These are phyloP conservation scores for Peromyscus leucopus DNA, from an alignment of 2,113 vertebrate species.

Conservation along the genomic window DNA sequence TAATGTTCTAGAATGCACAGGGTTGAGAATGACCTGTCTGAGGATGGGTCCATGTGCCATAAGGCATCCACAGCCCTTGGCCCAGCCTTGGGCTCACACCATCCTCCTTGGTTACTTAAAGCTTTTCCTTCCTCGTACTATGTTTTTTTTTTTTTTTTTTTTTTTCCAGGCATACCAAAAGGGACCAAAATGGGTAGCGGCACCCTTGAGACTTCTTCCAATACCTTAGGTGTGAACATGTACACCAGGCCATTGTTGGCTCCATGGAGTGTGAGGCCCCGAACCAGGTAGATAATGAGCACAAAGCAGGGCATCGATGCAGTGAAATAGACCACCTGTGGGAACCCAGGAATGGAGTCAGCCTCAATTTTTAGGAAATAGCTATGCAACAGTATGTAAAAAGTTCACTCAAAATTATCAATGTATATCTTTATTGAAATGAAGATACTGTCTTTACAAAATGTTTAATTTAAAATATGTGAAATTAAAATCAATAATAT, in stretches of 20 bases:
- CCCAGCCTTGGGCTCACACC: not conserved
- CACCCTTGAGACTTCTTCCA: fast-evolving
- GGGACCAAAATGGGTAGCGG: not conserved
- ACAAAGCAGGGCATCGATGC: constrained; percentile 94
- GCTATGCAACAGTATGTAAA: not conserved
- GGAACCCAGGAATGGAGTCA: not conserved
- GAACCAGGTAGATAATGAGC: constrained; percentile 93
- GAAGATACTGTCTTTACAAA: not conserved
- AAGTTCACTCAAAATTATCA: not conserved
- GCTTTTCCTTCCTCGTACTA: fast-evolving
- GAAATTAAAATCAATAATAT: not conserved
- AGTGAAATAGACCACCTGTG: constrained; percentile 95
- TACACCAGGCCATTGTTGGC: constrained; percentile 92
- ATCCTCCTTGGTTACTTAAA: not conserved
- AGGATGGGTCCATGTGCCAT: not conserved
- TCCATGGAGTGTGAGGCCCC: constrained; percentile 95
- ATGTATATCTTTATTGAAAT: not conserved
- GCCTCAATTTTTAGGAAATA: not conserved
- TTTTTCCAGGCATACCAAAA: not conserved
- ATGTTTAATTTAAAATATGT: not conserved
- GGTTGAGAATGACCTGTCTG: not conserved
- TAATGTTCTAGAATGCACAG: not conserved
- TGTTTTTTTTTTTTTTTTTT: too few species aligned
- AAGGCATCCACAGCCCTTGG: fast-evolving
- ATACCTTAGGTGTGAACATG: constrained; percentile 98